phyloP scores from a whole-genome alignment of 2,888 invertebrate genomes.

The Noctua fimbriata region DNA sequence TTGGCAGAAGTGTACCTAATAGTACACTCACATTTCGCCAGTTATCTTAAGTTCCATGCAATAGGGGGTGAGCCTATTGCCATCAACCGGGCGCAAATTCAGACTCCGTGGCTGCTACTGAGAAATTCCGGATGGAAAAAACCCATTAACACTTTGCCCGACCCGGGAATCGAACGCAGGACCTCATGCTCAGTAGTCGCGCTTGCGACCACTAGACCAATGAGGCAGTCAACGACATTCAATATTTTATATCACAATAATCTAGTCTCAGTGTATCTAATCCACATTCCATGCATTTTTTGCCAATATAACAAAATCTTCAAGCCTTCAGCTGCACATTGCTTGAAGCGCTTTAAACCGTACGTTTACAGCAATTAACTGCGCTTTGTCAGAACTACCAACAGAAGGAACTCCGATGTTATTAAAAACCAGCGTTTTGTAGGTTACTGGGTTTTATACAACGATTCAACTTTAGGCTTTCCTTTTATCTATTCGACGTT shows the following conservation, averaged over 20 bases:
- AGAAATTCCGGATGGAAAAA: too few relatives aligned
- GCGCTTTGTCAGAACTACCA: constrained; percentile 42
- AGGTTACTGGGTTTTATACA: constrained; percentile 15
- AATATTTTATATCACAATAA: background rate
- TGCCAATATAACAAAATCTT: constrained; percentile 34
- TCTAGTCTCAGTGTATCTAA: background rate
- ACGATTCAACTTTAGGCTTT: background rate
- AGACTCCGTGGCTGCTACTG: too few relatives aligned
- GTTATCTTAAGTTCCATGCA: too few relatives aligned
- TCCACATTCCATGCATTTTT: constrained; percentile 3
- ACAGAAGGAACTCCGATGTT: constrained; percentile 26
- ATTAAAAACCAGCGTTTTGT: constrained; percentile 51
- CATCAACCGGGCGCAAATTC: too few relatives aligned
- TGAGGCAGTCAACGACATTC: too few relatives aligned
- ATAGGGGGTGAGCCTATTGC: too few relatives aligned
- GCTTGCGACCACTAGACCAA: too few relatives aligned
- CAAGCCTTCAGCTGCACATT: constrained; percentile 19
- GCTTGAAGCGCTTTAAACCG: constrained; percentile 32
- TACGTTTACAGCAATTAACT: constrained; percentile 39
- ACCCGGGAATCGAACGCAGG: too few relatives aligned
- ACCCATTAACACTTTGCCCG: too few relatives aligned
- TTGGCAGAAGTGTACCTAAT: too few relatives aligned
- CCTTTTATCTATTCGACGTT: background rate
- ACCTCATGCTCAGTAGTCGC: too few relatives aligned
- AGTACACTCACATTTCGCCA: too few relatives aligned